These are phyloP conservation scores for Ophioderma brevispina DNA, from an alignment of 35 echinoderm and acorn worm species.

Conservation along the genomic window DNA sequence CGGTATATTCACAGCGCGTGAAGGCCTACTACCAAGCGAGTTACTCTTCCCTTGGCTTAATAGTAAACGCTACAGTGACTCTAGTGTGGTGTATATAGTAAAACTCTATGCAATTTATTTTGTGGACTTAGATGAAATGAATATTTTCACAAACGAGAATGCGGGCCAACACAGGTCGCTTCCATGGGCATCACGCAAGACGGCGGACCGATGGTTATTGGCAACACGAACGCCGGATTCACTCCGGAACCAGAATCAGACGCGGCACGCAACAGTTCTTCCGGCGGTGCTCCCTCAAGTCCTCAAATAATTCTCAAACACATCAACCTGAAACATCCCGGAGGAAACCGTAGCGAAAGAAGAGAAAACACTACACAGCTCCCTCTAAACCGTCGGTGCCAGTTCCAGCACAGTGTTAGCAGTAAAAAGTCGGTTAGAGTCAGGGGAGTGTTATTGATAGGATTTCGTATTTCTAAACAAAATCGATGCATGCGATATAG, in stretches of 20 bases:
- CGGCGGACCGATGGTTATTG: neutral
- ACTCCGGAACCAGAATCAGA: neutral
- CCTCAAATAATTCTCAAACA: neutral
- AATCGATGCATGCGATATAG: neutral
- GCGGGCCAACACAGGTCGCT: conserved; percentile 59
- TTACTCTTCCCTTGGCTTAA: conserved; percentile 70
- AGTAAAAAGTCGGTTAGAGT: neutral
- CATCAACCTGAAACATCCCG: conserved; percentile 28
- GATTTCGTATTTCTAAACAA: neutral
- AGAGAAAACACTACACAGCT: conserved; percentile 7
- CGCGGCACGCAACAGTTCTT: conserved; percentile 21
- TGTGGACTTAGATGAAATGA: conserved; percentile 86
- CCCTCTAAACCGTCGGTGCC: neutral
- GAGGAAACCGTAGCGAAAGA: conserved; percentile 2
- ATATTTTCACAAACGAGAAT: conserved; percentile 86
- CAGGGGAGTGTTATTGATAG: neutral
- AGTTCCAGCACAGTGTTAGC: neutral
- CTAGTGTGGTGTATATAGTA: conserved; percentile 85
- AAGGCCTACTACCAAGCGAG: conserved; percentile 76
- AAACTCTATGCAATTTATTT: conserved; percentile 97
- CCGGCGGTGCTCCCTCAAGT: neutral
- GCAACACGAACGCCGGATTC: neutral
- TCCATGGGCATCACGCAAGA: conserved; percentile 5
- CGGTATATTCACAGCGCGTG: conserved; percentile 79
- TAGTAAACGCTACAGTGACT: conserved; percentile 89